Evolutionary conservation across 2,113 vertebrate species (phyloP), one percentile per base, ranked within the genome.

Genomic region (Eolophus roseicapilla): DNA sequence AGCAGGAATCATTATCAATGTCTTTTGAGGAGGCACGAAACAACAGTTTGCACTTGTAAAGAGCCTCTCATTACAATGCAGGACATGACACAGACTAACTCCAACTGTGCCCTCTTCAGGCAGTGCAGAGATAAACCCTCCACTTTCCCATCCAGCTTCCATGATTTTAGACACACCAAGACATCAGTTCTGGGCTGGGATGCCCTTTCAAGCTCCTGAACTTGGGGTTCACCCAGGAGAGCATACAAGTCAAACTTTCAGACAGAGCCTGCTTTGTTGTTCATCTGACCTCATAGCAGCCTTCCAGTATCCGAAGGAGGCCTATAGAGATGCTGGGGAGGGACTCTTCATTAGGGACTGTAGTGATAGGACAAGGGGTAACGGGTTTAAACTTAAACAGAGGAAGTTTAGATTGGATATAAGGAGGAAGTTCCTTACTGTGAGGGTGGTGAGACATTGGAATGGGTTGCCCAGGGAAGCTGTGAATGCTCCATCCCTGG

Each of bases 181-280:
- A n/a, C 50, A 64, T 15, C n/a, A 0, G 2, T 35, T 74, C 70
- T 49, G 49, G 12, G 23, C 1, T 25, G 6, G 3, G 11, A 80
- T 41, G 39, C 39, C 55, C 43, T 78, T 78, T 75, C 52, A 83
- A 82, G 57, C 21, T 87, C 69, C 46, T 64, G 41, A 88, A 50
- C 46, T 95, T 78, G 67, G 64, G 52, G 69, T 53, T 93, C 6
- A 6, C 49, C 39, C 71, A 59, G 47, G n/a, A 81, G 7, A 96
- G 44, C 4, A 10, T 35, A 41, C 2, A 71, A 88, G 89, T 81
- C 82, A 71, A 84, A 53, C n/a, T 25, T 69, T 13, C 82, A 81
- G 84, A 95, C 82, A 94, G 44, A 94, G 55, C 46, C 53, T n/a
- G 17, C 62, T 88, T 81, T 96, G 82, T 88, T 93, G 76, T 81